Evolutionary conservation across 2,113 vertebrate species (phyloP).

Genomic region (Glaucidium brasilianum): DNA sequence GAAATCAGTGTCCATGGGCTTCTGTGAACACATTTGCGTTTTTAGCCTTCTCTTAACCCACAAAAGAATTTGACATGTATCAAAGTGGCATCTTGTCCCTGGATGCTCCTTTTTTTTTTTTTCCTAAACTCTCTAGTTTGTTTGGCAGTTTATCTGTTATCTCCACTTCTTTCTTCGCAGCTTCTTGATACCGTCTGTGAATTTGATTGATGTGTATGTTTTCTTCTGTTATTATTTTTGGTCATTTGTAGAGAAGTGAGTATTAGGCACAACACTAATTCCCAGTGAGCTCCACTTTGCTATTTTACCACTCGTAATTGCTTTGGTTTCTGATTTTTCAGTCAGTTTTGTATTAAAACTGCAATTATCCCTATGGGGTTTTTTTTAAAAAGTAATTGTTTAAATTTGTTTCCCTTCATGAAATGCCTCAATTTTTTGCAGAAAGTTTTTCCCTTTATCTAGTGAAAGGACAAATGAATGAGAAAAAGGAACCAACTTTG

Average conservation of each 20-base stretch:
- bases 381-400: background rate
- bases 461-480: background rate
- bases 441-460: background rate
- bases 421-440: background rate
- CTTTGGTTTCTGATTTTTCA: background rate
- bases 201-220: background rate
- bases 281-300: background rate
- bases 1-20: background rate
- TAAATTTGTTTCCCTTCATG: background rate
- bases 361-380: background rate
- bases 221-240: slow-evolving; percentile 12
- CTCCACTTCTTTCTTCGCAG: background rate
- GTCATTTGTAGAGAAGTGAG: background rate
- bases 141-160: background rate
- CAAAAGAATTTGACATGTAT: background rate
- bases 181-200: slow-evolving; percentile 8
- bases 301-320: background rate
- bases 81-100: background rate
- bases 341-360: background rate
- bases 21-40: background rate
- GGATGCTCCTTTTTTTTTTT: background rate
- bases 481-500: background rate
- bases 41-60: background rate
- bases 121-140: background rate
- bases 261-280: background rate